Evolutionary conservation across 1,140 invertebrate genomes (phyloP), one percentile per base, ranked within the genome.

Genomic region (Trypoxylus dichotomus): DNA sequence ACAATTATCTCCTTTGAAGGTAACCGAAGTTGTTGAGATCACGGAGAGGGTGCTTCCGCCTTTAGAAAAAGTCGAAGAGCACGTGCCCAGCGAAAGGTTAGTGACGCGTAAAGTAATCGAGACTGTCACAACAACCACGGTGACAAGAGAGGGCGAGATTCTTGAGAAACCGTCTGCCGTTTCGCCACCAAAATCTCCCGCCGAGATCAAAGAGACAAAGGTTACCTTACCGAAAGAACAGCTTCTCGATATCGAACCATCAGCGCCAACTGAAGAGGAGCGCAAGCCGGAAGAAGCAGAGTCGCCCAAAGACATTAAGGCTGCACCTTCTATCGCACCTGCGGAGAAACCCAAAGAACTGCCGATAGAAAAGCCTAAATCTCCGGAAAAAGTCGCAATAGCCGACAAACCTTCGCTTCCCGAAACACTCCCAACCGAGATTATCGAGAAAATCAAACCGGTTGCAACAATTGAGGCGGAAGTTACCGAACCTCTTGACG

Each of bases 251-350:
- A 37, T 73, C 47, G 47, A 24, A 73, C 8, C 71, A 32, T 74
- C 76, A 24, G 25, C 76, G 7, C 21, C 37, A 13, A 15, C 63
- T 10, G 76, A 77, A 73, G 42, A 72, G 0, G 71, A 73, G 47
- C n/a, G 47, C 10, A 77, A 27, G 15, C 32, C 76, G 0, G 37
- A 21, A 7, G 75, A 76, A 21, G 13, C 7, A 32, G 32, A 32
- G 32, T 13, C 73, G 29, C 73, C 73, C 11, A 74, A 74, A 74
- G 73, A 74, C 7, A 42, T 13, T 13, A 42, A 74, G 21, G 54
- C 54, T 24, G 54, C 15, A 3, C 11, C 54, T n/a, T 10, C 54
- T 3, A 7, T 32, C 54, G 54, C 11, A 58, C 11, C 54, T 11
- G 2, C 54, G 3, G 21, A 3, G 21, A 24, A 58, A 58, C 3